These are phyloP conservation scores for Rhinolophus sinicus DNA, from an alignment of 2,113 vertebrate genomes.

Conservation along the genomic window DNA sequence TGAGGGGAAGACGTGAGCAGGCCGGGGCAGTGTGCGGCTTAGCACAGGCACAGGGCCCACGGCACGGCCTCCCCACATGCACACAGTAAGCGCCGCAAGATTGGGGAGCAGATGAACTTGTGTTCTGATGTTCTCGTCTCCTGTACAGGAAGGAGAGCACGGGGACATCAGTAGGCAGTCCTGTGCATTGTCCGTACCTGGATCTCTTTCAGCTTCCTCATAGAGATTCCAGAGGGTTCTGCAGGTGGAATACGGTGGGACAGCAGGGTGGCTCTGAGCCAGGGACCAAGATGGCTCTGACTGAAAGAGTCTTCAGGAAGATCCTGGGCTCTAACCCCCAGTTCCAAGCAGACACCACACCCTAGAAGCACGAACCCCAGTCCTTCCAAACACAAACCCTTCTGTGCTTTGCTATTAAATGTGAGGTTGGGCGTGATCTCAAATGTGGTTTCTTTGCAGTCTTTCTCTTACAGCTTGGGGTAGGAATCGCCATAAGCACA, in stretches of 20 bases:
- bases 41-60: neutral
- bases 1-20: neutral
- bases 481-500: neutral
- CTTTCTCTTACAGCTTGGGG: neutral
- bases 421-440: neutral
- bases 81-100: neutral
- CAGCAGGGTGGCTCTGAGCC: neutral
- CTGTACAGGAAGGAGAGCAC: neutral
- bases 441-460: neutral
- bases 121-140: neutral
- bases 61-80: neutral
- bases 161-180: neutral
- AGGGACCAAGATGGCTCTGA: constrained; percentile 10
- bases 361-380: neutral
- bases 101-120: neutral
- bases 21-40: neutral
- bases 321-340: neutral
- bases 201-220: neutral
- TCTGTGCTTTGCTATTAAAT: neutral
- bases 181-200: neutral
- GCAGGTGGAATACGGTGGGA: constrained; percentile 7
- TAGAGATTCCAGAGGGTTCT: neutral
- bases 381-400: neutral
- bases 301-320: neutral
- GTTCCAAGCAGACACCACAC: neutral